Conservation (phyloP, 2,797 vertebrate genomes). For the Dryobates pubescens region DNA sequence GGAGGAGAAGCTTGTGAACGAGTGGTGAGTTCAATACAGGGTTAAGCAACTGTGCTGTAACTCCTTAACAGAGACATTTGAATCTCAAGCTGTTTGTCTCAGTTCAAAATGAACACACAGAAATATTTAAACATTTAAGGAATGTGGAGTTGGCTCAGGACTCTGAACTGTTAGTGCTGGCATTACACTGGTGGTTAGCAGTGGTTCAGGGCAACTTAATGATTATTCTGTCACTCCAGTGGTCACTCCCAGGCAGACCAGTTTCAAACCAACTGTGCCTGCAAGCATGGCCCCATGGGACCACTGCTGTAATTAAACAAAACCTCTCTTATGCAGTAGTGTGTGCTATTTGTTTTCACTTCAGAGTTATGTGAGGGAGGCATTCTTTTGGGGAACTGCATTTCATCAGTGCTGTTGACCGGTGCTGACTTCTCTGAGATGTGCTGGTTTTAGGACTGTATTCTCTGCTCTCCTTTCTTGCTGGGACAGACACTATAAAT, state of each 20-base stretch:
- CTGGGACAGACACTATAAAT: neutral
- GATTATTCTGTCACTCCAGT: neutral
- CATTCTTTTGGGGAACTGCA: neutral
- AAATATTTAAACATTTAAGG: neutral
- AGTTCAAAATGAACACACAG: neutral
- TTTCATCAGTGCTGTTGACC: neutral
- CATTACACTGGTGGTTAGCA: neutral
- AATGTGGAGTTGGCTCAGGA: neutral
- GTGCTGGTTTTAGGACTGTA: neutral
- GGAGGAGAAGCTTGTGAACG: neutral
- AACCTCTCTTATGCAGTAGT: neutral
- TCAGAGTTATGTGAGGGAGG: neutral
- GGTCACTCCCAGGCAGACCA: neutral
- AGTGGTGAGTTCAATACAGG: neutral
- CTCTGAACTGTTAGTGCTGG: neutral
- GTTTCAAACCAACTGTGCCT: neutral
- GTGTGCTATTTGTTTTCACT: neutral
- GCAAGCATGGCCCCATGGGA: fast-evolving
- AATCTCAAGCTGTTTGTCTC: neutral
- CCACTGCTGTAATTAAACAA: neutral
- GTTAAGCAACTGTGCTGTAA: neutral
- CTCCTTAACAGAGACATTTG: neutral
- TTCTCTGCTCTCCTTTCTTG: neutral
- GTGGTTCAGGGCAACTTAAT: neutral
- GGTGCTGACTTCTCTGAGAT: neutral